These are phyloP conservation scores for Leuciscus idus DNA, from an alignment of 2,113 vertebrate genomes.

Conservation along the genomic window DNA sequence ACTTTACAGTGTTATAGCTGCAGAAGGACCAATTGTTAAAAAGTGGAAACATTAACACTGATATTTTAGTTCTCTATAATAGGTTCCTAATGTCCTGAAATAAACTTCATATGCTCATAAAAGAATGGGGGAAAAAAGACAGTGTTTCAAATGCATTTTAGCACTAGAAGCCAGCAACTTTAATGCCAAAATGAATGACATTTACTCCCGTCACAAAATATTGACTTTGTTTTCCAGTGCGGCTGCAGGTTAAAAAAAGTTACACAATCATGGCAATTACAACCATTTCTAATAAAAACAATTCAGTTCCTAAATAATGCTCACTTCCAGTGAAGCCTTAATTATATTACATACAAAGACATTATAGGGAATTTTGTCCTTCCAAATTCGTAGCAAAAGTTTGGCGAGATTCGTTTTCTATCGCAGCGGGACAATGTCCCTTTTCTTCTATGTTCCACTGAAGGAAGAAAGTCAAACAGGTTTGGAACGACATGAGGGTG, in stretches of 20 bases:
- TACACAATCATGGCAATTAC: background rate
- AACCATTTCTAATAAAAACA: background rate
- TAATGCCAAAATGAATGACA: background rate
- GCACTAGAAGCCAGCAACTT: background rate
- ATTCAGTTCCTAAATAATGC: background rate
- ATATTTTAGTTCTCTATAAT: background rate
- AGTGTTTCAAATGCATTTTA: background rate
- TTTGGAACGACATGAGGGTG: background rate
- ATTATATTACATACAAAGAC: background rate
- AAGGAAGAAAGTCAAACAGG: background rate
- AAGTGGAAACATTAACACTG: background rate
- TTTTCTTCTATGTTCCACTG: background rate
- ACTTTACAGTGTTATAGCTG: background rate
- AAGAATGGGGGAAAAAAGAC: background rate
- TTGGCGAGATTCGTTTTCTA: background rate
- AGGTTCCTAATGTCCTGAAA: background rate
- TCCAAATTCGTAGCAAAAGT: background rate
- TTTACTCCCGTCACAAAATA: background rate
- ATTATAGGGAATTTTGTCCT: background rate
- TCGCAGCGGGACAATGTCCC: background rate
- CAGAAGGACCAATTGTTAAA: background rate
- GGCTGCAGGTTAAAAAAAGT: background rate
- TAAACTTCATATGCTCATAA: background rate
- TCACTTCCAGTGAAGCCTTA: background rate
- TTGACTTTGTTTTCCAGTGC: background rate